Percentiles rank a stretch among this genome's conserved stretches.
Conservation (phyloP, 2,797 vertebrate species). For the Merluccius polli region DNA sequence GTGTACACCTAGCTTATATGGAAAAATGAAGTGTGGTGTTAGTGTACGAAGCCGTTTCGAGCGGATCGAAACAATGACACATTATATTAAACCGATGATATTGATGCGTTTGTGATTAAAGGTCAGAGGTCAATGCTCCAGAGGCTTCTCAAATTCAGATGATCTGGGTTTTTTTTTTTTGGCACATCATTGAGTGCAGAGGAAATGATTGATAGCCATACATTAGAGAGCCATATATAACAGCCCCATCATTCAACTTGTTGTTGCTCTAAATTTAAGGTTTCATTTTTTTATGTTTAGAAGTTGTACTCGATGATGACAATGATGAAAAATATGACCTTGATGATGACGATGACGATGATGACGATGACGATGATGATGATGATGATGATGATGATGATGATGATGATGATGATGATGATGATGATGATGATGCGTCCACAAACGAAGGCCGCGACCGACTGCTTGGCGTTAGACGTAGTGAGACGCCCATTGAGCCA, state of each 20-base stretch:
- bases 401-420: slow-evolving; percentile 18
- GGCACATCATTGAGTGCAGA: neutral
- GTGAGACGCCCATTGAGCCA: neutral
- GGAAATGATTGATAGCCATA: too few species aligned
- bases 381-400: slow-evolving; percentile 14
- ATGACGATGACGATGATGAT: slow-evolving; percentile 4
- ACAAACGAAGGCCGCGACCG: neutral
- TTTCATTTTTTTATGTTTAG: neutral
- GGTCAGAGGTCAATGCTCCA: neutral
- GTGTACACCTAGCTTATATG: too few species aligned
- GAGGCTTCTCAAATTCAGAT: neutral
- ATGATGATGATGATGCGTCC: slow-evolving; percentile 5
- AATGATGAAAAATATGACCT: neutral
- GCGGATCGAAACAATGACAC: too few species aligned
- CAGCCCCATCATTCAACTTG: neutral
- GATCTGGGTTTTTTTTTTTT: neutral
- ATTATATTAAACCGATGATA: too few species aligned
- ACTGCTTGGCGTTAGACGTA: neutral
- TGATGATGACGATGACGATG: slow-evolving; percentile 20
- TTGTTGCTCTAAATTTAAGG: neutral
- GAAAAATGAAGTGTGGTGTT: too few species aligned
- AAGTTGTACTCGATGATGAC: neutral
- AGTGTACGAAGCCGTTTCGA: too few species aligned
- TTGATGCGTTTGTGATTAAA: too few species aligned
- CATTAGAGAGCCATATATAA: neutral